Conservation (phyloP, 2,797 vertebrate genomes). For the Heteromormyrus szaboi region DNA sequence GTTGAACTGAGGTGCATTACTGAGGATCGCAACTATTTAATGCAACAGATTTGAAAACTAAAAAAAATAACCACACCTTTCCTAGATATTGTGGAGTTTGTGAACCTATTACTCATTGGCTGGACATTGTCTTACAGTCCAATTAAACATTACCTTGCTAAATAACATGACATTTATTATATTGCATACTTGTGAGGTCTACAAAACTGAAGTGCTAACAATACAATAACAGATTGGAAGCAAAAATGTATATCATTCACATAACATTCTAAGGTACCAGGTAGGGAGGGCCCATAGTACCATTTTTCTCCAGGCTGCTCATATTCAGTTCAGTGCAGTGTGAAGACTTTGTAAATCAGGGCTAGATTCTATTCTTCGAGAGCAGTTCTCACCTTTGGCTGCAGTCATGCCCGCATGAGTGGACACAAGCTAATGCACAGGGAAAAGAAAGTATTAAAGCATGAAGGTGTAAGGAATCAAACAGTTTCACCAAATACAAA, state of each 20-base stretch:
- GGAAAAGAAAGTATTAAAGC: constrained; percentile 27
- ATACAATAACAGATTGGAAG: neutral
- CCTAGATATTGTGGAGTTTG: neutral
- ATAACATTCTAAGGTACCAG: neutral
- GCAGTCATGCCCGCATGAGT: constrained; percentile 72
- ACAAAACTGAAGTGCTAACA: neutral
- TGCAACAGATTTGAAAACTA: neutral
- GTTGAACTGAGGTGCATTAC: neutral
- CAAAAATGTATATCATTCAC: neutral
- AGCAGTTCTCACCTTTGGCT: constrained; percentile 73
- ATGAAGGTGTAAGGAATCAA: neutral
- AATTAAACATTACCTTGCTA: neutral
- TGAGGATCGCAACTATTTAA: neutral
- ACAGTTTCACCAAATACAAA: neutral
- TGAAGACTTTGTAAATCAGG: neutral
- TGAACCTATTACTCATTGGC: neutral
- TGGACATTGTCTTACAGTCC: neutral
- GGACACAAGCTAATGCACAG: constrained; percentile 69
- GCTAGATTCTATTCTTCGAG: neutral
- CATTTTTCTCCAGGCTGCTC: constrained; percentile 24
- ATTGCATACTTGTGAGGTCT: neutral
- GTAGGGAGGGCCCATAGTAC: neutral
- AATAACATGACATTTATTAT: neutral
- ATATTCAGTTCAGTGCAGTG: constrained; percentile 2
- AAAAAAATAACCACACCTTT: neutral